A percentile compares a stretch with the other conserved stretches of the same genome.
These are phyloP conservation scores for Tetrax tetrax DNA, from an alignment of 2,113 vertebrate genomes.

Conservation along the genomic window DNA sequence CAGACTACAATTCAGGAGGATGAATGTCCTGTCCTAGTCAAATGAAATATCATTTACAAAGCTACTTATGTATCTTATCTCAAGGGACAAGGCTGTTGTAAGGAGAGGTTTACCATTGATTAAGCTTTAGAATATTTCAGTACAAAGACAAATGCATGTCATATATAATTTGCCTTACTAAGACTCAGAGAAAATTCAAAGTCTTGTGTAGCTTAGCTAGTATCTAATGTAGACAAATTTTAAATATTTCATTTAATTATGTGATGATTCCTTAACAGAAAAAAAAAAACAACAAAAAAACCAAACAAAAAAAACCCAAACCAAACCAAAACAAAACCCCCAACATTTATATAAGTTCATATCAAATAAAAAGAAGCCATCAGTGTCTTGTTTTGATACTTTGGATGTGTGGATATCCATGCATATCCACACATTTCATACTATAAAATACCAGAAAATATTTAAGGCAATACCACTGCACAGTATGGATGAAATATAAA, in stretches of 20 bases:
- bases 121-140: conserved; percentile 40
- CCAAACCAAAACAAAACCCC: neutral
- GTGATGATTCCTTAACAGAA: neutral
- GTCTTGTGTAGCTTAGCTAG: neutral
- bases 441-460: neutral
- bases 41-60: conserved; percentile 61
- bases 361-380: neutral
- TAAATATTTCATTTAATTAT: neutral
- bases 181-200: neutral
- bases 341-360: neutral
- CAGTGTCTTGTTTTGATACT: neutral
- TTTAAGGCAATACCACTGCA: neutral
- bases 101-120: conserved; percentile 28
- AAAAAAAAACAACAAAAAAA: neutral
- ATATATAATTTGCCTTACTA: neutral
- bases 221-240: neutral
- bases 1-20: conserved; percentile 50
- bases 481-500: neutral
- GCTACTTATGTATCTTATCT: conserved; percentile 29
- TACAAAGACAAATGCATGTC: conserved; percentile 23
- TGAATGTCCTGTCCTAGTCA: conserved; percentile 54
- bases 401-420: neutral
- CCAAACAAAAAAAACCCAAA: too few species aligned
- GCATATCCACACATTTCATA: neutral
- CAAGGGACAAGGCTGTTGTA: conserved; percentile 23